Conservation (phyloP, 1,140 invertebrate genomes). For the Polypedilum vanderplanki region DNA sequence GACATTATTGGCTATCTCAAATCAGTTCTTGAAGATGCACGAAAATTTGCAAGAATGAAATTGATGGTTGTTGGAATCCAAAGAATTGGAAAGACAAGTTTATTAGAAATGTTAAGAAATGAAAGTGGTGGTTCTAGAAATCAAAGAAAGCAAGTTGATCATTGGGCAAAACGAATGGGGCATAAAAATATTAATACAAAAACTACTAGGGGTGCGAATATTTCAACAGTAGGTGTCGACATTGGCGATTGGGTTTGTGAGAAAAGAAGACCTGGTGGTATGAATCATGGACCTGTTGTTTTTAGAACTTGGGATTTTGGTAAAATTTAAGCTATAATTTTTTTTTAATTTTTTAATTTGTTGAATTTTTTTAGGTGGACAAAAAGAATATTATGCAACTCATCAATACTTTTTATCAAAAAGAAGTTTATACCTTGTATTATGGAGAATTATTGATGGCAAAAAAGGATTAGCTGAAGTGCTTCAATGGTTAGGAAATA, state of each 20-base stretch:
- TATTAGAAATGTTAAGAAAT: slow-evolving; percentile 79
- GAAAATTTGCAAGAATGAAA: slow-evolving; percentile 92
- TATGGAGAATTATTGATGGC: slow-evolving; percentile 93
- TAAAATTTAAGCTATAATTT: too few species aligned
- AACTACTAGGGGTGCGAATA: slow-evolving; percentile 66
- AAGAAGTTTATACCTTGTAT: slow-evolving; percentile 88
- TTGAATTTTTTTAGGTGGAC: slow-evolving; percentile 50
- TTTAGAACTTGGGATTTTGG: slow-evolving; percentile 99
- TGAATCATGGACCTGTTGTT: slow-evolving; percentile 78
- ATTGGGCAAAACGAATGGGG: slow-evolving; percentile 92
- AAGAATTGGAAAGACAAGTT: slow-evolving; percentile 88
- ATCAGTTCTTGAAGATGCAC: slow-evolving; percentile 80
- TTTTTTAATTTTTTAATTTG: too few species aligned
- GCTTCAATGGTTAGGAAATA: slow-evolving; percentile 91
- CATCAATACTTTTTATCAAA: slow-evolving; percentile 98
- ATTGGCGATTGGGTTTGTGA: slow-evolving; percentile 93
- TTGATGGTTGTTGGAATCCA: slow-evolving; percentile 96
- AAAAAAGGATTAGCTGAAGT: slow-evolving; percentile 84
- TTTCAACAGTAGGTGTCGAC: slow-evolving; percentile 95
- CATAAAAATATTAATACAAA: slow-evolving; percentile 73
- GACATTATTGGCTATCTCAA: slow-evolving; percentile 95
- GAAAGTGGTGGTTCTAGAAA: slow-evolving; percentile 56
- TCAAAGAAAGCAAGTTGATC: slow-evolving; percentile 46
- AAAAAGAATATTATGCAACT: slow-evolving; percentile 93
- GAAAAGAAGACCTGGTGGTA: slow-evolving; percentile 54